Percentiles rank a stretch among this genome's conserved stretches.
Evolutionary conservation across 2,797 vertebrate species (phyloP).

Genomic region (Platyrinchus mystaceus): DNA sequence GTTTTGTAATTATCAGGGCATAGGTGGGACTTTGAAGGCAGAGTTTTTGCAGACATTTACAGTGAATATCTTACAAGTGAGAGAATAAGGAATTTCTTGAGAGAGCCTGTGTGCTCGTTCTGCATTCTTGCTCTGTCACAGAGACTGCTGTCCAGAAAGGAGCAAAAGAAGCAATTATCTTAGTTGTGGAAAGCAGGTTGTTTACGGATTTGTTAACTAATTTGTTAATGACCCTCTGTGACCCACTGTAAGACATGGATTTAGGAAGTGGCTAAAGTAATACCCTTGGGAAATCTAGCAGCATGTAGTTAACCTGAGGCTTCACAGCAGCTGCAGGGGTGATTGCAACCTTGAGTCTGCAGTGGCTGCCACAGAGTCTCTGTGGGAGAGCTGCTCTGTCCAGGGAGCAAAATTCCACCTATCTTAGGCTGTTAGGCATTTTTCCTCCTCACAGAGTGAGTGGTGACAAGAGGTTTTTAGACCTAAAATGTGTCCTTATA

Average conservation of each 20-base stretch:
- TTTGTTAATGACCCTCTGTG: background rate
- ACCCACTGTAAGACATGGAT: background rate
- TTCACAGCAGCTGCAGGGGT: background rate
- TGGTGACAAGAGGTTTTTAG: background rate
- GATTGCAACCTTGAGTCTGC: background rate
- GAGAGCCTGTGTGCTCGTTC: background rate
- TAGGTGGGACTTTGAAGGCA: background rate
- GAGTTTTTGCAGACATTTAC: background rate
- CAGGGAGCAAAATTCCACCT: background rate
- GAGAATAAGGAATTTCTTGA: background rate
- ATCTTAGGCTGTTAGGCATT: rapidly evolving
- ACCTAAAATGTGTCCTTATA: background rate
- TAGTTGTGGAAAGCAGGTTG: background rate
- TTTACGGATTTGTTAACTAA: background rate
- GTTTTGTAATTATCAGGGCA: background rate
- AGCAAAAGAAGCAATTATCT: background rate
- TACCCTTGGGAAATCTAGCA: background rate
- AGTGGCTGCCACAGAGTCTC: background rate
- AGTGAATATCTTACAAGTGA: background rate
- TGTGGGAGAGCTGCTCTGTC: background rate
- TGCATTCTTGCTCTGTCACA: rapidly evolving
- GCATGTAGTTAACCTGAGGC: background rate
- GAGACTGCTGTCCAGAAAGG: background rate
- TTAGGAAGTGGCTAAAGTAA: background rate
- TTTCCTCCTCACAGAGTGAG: no score